phyloP scores from a whole-genome alignment of 2,797 vertebrate species.

The Tapirus indicus region DNA sequence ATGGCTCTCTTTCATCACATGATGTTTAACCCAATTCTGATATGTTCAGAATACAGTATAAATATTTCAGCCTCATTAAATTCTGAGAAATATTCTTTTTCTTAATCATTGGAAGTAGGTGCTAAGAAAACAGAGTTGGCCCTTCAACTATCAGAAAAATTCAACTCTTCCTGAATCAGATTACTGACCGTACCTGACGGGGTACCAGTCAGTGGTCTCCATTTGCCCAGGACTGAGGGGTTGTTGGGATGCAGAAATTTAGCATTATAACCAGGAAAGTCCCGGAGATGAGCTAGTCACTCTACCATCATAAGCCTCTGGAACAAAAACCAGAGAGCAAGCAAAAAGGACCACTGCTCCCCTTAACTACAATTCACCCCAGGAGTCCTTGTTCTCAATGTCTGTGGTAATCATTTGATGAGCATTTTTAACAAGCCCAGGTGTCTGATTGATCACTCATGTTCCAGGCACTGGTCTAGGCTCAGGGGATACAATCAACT shows the following conservation, averaged over 20 bases:
- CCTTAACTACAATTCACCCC: neutral
- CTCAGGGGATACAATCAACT: neutral
- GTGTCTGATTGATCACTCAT: neutral
- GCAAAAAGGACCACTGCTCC: neutral
- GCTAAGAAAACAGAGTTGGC: neutral
- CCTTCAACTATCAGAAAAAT: neutral
- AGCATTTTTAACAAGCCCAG: neutral
- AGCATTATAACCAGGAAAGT: neutral
- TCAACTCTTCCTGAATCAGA: neutral
- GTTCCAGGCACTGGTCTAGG: neutral
- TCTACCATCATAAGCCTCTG: neutral
- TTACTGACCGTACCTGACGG: neutral
- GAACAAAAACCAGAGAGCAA: neutral
- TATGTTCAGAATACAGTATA: neutral
- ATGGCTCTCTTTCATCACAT: neutral
- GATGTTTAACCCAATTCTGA: neutral
- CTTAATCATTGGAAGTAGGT: neutral
- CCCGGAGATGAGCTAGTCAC: neutral
- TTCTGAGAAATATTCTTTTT: neutral
- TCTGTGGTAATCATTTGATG: neutral
- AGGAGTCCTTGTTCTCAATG: neutral
- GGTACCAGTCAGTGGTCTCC: neutral
- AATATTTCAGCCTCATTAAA: slow-evolving; percentile 17
- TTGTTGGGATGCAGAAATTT: neutral
- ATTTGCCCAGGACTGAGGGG: neutral